phyloP scores from a whole-genome alignment of 1,140 invertebrate genomes.

The Ceratosolen solmsi region DNA sequence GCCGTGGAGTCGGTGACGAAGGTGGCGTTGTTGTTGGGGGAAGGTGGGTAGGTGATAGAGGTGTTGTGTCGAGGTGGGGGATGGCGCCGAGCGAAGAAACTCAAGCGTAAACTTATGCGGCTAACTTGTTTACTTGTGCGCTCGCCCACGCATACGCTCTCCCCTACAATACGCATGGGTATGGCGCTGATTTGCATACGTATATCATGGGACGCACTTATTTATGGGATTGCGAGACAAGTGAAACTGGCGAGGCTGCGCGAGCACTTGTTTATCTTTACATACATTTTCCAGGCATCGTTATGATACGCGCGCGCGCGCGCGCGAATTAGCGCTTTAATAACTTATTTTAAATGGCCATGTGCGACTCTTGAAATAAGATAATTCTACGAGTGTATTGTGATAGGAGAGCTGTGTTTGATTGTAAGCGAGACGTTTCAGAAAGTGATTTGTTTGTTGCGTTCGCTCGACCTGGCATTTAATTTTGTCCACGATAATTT shows the following conservation, averaged over 20 bases:
- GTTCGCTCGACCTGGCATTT: no score
- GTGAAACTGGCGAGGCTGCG: background rate
- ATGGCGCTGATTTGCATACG: background rate
- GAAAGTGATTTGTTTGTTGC: no score
- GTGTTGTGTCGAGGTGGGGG: background rate
- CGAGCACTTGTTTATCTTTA: slow-evolving; percentile 29
- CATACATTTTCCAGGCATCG: background rate
- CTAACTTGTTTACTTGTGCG: background rate
- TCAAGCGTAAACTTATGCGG: background rate
- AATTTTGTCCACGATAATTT: no score
- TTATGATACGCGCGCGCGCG: background rate
- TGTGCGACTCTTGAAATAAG: background rate
- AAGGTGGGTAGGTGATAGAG: background rate
- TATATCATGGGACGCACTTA: slow-evolving; percentile 12
- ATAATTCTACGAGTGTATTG: background rate
- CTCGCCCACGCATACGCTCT: slow-evolving; percentile 26
- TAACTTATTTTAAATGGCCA: background rate
- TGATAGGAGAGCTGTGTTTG: no score
- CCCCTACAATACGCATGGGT: background rate
- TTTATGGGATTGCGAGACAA: background rate
- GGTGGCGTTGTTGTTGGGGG: background rate
- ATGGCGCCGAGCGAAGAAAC: background rate
- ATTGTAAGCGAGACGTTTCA: no score
- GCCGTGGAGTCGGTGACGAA: slow-evolving; percentile 11
- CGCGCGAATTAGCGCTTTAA: background rate